Evolutionary conservation across 2,113 vertebrate genomes (phyloP), one percentile per base, ranked within the genome.

Genomic region (Sphaerodactylus townsendi): DNA sequence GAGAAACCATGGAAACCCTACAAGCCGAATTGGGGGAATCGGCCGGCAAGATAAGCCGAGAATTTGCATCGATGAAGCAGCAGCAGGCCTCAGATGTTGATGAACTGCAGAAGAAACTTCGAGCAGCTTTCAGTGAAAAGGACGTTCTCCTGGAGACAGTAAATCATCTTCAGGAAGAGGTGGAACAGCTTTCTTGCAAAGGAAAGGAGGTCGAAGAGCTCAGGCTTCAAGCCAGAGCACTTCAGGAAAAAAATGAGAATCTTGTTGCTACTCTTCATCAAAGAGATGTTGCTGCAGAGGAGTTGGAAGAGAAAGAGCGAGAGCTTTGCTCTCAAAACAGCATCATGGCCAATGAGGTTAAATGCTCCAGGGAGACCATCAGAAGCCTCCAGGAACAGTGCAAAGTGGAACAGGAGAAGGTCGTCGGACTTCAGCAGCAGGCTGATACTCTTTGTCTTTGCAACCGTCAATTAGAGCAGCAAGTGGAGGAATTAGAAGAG

Each of bases 11-110:
- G 93, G 95, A 96, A 93, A 96, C 93, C 77, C 90, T 98, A 62
- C 97, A 98, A 86, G 85, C 94, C 64, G 97, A 99, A 85, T 92
- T 99, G 15, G 95, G 95, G 3, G 97, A 98, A 89, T 97, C 96
- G 77, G 97, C 97, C 50, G 96, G 96, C 41, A 96, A 97, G 88
- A 97, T 99, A 92, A 96, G 97, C 86, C 87, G 94, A 79, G 97
- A 98, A 82, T 97, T 98, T 92, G 92, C 97, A 87, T 95, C 96
- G 39, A 97, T 98, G 97, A 98, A 96, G 84, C 97, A 98, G 13
- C 97, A 98, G 73, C 97, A 96, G 74, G 96, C 96, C 28, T 94
- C 90, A 74, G 96, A 96, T 85, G 89, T 98, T 71, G 94, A 88
- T 88, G 96, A 97, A 30, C 95, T 99, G 48, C 97, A 98, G 30